Evolutionary conservation across 2,888 invertebrate genomes (phyloP), one percentile per base, ranked within the genome.

Genomic region (Apodemia duryi): DNA sequence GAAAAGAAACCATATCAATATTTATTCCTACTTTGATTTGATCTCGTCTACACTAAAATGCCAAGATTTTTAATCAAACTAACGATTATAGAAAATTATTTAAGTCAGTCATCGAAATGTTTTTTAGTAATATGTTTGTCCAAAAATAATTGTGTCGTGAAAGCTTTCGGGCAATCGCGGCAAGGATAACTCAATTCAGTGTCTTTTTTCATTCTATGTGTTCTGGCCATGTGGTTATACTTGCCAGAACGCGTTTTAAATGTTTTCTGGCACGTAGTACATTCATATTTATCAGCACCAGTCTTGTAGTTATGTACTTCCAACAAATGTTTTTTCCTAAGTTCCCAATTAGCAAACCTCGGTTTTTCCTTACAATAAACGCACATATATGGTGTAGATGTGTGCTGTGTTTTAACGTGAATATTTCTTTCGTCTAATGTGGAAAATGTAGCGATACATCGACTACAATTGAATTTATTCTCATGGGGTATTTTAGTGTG

Each of bases 71-170:
- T 21, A 21, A 51, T 21, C 51, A 21, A 21, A 51, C 51, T 6
- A 21, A 9, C 2, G n/a, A 21, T 51, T 51, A 51, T 51, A 51
- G 6, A 6, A 0, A 51, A 51, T 10, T 2, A 11, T 41, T n/a
- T 7, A 29, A 29, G 62, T 68, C 61, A 69, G 60, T 66, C 77
- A 72, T 88, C 91, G 62, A 88, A 89, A 77, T 93, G 93, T 72
- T 93, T 93, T 75, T 89, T 91, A 32, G 91, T 88, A 70, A 92
- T 80, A 74, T 93, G 93, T 70, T 91, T 92, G 70, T 93, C 93
- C 74, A 93, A 76, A 74, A 92, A 92, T 68, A 92, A 76, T 74
- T 93, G 93, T 1, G 91, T 91, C 2, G 91, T 92, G 71, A 93
- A 93, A 5, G 90, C 91, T 72, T 88, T 91, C 0, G 91, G 86